Conservation (phyloP, 2,113 vertebrate genomes). For the Campylomormyrus numenius region DNA sequence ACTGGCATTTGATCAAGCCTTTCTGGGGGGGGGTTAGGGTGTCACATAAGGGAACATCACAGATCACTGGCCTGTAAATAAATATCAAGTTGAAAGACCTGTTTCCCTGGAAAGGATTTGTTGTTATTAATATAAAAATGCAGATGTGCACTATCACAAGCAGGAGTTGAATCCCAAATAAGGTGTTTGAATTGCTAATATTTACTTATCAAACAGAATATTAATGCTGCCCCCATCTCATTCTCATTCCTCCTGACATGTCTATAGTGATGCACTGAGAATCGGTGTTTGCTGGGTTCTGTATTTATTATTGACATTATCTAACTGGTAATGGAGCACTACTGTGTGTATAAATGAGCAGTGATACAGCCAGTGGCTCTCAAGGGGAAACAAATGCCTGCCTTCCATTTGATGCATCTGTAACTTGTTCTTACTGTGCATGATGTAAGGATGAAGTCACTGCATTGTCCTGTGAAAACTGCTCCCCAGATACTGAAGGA, state of each 20-base stretch:
- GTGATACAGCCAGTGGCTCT: background rate
- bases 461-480: background rate
- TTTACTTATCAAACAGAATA: constrained; percentile 7
- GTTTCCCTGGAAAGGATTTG: background rate
- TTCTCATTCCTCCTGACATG: background rate
- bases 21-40: background rate
- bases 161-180: background rate
- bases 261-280: background rate
- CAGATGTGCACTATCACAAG: background rate
- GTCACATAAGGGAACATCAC: background rate
- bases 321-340: background rate
- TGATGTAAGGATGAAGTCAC: constrained; percentile 1
- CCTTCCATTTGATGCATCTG: background rate
- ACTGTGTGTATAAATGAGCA: background rate
- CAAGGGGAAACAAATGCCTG: background rate
- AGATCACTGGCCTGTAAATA: background rate
- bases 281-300: background rate
- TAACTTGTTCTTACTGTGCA: background rate
- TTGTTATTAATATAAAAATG: background rate
- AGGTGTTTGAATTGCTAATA: background rate
- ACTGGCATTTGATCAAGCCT: background rate
- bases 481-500: background rate
- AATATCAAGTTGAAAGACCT: background rate
- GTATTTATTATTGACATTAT: background rate
- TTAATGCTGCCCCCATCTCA: background rate